Conservation (phyloP, 2,113 vertebrate species). For the Taurulus bubalis region DNA sequence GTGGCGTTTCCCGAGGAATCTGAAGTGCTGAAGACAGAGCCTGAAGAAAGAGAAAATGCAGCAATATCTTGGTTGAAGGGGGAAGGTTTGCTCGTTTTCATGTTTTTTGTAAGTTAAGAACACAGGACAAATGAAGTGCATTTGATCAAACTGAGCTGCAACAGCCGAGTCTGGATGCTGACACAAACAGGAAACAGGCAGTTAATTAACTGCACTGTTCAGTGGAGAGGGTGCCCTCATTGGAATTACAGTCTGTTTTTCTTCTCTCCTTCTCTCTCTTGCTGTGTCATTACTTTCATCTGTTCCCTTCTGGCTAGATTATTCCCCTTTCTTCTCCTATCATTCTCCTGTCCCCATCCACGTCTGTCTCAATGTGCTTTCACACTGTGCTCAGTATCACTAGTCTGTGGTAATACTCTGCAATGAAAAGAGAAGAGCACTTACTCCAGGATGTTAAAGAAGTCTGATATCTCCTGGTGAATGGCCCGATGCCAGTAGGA, state of each 20-base stretch:
- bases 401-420: conserved; percentile 7
- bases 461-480: conserved; percentile 95
- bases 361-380: background rate
- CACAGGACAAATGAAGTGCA: conserved; percentile 11
- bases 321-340: conserved; percentile 34
- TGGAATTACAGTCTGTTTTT: conserved; percentile 55
- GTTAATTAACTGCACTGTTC: conserved; percentile 54
- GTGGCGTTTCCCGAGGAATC: conserved; percentile 96
- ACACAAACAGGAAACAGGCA: conserved; percentile 62
- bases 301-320: conserved; percentile 47
- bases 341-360: conserved; percentile 4
- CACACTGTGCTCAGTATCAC: background rate
- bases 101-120: conserved; percentile 12
- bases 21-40: conserved; percentile 97
- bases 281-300: conserved; percentile 60
- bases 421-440: conserved; percentile 64
- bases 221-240: conserved; percentile 36
- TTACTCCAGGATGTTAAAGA: conserved; percentile 99
- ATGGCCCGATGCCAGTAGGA: conserved; percentile 97
- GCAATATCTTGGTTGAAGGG: background rate
- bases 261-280: conserved; percentile 37
- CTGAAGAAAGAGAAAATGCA: conserved; percentile 72
- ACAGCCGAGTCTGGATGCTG: conserved; percentile 34
- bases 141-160: conserved; percentile 40
- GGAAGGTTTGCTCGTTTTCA: conserved; percentile 6